Conservation (phyloP, 2,888 invertebrate genomes). For the Hyppa rectilinea region DNA sequence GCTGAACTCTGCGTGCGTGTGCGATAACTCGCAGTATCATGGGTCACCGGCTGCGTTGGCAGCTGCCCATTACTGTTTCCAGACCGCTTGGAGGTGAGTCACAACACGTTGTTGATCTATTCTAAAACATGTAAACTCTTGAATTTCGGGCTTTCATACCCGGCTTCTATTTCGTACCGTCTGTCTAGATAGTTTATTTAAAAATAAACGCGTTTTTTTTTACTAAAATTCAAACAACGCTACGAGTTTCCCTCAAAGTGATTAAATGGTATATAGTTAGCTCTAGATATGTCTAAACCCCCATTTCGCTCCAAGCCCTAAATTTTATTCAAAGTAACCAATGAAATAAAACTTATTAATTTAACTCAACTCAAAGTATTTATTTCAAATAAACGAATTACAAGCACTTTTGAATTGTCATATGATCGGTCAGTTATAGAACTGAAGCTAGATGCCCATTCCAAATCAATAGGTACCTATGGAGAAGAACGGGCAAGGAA, state of each 20-base stretch:
- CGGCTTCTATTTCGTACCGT: not conserved
- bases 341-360: not conserved
- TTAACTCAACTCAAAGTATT: too few relatives aligned
- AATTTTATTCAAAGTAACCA: not conserved
- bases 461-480: too few relatives aligned
- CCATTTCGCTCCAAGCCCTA: not conserved
- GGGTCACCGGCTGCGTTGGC: constrained; percentile 92
- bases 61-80: constrained; percentile 97
- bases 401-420: too few relatives aligned
- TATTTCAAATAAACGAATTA: too few relatives aligned
- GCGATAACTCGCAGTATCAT: constrained; percentile 86
- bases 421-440: too few relatives aligned
- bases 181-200: not conserved
- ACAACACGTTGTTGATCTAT: not conserved
- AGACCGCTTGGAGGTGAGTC: constrained; percentile 94
- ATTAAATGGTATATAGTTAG: not conserved
- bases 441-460: too few relatives aligned
- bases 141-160: not conserved
- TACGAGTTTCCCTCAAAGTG: not conserved
- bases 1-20: constrained; percentile 94
- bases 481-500: too few relatives aligned
- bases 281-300: not conserved
- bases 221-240: not conserved
- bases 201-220: not conserved
- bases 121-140: not conserved